These are phyloP conservation scores for Porites evermanni DNA, from an alignment of 92 coral and sea anemone genomes.

Conservation along the genomic window DNA sequence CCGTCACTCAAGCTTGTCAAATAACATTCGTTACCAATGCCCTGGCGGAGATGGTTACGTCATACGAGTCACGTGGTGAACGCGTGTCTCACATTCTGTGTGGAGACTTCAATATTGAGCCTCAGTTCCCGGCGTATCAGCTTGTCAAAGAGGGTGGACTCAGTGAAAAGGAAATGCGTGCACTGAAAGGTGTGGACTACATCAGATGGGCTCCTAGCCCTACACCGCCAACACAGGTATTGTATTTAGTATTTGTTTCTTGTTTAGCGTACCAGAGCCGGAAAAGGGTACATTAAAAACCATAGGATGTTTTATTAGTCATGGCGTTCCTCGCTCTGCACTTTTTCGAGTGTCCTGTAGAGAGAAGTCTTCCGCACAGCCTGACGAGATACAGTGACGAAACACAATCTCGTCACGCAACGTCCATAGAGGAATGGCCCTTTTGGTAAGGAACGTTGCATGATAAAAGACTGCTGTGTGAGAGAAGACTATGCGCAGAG, in stretches of 20 bases:
- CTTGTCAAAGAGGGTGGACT: slow-evolving; percentile 31
- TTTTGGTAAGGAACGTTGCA: too few species aligned
- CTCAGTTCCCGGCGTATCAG: slow-evolving; percentile 76
- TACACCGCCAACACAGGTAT: slow-evolving; percentile 14
- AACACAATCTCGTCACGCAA: too few species aligned
- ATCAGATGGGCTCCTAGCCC: slow-evolving; percentile 1
- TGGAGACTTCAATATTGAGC: slow-evolving; percentile 88
- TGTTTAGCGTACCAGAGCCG: too few species aligned
- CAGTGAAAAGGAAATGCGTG: slow-evolving; percentile 6
- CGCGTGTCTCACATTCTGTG: slow-evolving; percentile 61
- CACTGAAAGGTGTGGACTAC: slow-evolving; percentile 19
- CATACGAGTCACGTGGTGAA: slow-evolving; percentile 25
- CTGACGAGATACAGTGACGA: too few species aligned
- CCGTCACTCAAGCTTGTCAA: slow-evolving; percentile 65
- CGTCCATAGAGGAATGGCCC: too few species aligned
- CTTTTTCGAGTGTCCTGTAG: too few species aligned
- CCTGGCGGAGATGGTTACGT: slow-evolving; percentile 45
- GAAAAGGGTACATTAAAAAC: too few species aligned
- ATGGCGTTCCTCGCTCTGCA: too few species aligned
- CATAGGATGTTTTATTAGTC: too few species aligned
- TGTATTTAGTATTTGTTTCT: neutral
- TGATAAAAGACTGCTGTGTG: too few species aligned
- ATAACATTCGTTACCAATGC: slow-evolving; percentile 62
- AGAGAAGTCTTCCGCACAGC: too few species aligned
- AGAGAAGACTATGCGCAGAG: too few species aligned